Evolutionary conservation across 2,888 invertebrate genomes (phyloP), one percentile per base, ranked within the genome.

Genomic region (Microplitis deprimator): DNA sequence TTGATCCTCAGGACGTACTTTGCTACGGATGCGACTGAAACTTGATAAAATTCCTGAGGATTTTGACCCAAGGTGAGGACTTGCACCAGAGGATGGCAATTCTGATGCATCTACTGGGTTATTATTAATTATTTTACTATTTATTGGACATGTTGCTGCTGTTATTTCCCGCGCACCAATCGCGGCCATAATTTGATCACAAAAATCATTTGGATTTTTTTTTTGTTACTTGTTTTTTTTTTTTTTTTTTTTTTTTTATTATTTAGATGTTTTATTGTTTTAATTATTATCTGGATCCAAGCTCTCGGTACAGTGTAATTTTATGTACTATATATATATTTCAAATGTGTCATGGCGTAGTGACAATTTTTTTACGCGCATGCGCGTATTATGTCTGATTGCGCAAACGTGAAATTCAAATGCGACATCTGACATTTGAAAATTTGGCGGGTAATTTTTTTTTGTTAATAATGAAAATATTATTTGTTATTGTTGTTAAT

Each of bases 361-460:
- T 3, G 78, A 78, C 78, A 29, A 29, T 29, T 29, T 29, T 20
- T 29, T 29, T 29, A 4, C 29, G 29, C 29, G 29, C 29, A 3
- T 29, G 29, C 29, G 29, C 29, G 29, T 0, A 3, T 29, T 29
- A 4, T 29, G 3, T 3, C 0, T 3, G 3, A 29, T 1, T 29
- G 29, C 29, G 29, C 29, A 29, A 2, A 0, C 29, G 29, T 3
- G 29, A 2, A 4, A 29, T 29, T 29, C 3, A 29, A 29, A 29
- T 29, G 29, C 29, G 29, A 29, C 29, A 29, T 29, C 29, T 29
- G 29, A 29, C 29, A 29, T 29, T 29, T 29, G 4, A 29, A 29
- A 29, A 29, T 29, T 29, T 29, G 29, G 29, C 29, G 29, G 29
- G 29, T 2, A 29, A 4, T 29, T 29, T 3, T 29, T 29, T 29